phyloP scores from a whole-genome alignment of 2,113 vertebrate genomes.

The Mystacornis crossleyi region DNA sequence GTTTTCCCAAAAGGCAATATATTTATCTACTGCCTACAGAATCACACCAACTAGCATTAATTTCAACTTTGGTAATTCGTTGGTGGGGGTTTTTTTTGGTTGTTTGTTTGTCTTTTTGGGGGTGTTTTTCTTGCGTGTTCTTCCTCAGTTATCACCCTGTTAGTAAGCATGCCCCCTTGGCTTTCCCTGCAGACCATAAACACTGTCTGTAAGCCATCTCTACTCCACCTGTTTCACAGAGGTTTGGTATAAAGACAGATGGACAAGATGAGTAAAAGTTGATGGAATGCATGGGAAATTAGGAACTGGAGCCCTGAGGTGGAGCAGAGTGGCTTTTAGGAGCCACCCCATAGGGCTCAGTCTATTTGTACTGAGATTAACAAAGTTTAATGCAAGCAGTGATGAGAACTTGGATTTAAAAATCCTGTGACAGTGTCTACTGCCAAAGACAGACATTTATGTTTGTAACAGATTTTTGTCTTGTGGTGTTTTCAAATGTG shows the following conservation, averaged over 20 bases:
- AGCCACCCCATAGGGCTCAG: background rate
- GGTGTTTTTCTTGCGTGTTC: background rate
- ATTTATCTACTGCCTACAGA: background rate
- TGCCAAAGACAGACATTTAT: background rate
- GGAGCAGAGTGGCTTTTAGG: background rate
- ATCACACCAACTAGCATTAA: background rate
- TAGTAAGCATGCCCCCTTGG: background rate
- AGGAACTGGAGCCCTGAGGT: background rate
- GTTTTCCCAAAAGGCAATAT: background rate
- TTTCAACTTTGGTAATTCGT: background rate
- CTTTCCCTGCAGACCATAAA: background rate
- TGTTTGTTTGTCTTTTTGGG: background rate
- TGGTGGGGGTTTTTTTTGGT: rapidly evolving
- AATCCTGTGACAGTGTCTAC: background rate
- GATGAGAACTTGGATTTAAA: background rate
- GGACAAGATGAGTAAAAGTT: background rate
- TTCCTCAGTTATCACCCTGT: background rate
- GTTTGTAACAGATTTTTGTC: background rate
- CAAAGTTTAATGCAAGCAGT: background rate
- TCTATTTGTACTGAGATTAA: background rate
- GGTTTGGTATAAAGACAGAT: background rate
- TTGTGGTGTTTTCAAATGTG: background rate
- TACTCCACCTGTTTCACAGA: background rate
- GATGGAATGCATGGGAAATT: no score
- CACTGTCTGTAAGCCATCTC: background rate